Base-by-base conservation (phyloP, 2,113 vertebrate genomes). In the Pedionomus torquatus region DNA sequence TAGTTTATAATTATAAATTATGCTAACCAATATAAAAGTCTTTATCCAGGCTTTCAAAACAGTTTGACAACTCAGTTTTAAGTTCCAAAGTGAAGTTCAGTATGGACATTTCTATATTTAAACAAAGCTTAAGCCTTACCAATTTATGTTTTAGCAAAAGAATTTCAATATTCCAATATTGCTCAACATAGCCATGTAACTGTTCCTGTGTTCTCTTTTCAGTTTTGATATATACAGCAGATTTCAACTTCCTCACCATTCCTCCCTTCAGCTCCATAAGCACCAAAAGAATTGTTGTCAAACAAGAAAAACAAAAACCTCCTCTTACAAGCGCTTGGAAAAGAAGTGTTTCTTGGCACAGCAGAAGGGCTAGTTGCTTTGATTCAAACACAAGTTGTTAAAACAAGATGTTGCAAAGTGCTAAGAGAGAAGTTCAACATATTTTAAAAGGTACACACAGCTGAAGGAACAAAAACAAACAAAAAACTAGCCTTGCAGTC, bases 321-420 rank as follows among this genome's bases (percentile, higher is more conserved):
- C 55, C 25, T 95, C 78, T 46, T 19, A 63, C 12, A 89, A 89
- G 72, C 13, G 48, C 52, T 60, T 61, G 35, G 31, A 44, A 58
- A 86, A 65, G 55, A 92, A 83, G 33, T 46, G n/a, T 89, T 93
- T 92, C 65, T 95, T 97, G 87, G 88, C 93, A 95, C n/a, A 88
- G 75, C 44, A 92, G 63, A 89, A 84, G 0, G 9, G 79, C 31
- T 85, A 89, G 69, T 58, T 91, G 69, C 83, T 96, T 96, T 90
- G 72, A 85, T 87, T 93, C 58, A 48, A 87, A 92, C 66, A 61
- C 37, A 75, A 90, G 55, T 89, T 81, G 37, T 84, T 89, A 89
- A 91, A 88, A 95, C 51, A 87, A 89, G 89, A 93, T 82, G 69
- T 55, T 91, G 75, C 63, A 75, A 37, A 92, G 78, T 35, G 48